Conservation (phyloP, 2,888 invertebrate genomes). For the Athrips mouffetella region DNA sequence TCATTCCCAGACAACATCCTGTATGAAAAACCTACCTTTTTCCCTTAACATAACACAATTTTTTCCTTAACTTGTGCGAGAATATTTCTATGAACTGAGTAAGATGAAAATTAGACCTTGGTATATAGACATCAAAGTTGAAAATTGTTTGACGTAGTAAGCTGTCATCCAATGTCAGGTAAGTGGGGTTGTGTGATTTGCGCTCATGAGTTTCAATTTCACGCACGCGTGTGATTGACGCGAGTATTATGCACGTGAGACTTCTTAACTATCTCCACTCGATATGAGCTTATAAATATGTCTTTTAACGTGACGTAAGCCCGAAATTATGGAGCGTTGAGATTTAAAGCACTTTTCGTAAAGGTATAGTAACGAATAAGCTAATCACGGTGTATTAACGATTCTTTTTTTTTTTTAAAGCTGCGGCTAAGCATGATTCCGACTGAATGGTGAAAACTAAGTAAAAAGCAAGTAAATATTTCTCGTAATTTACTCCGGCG, state of each 20-base stretch:
- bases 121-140: background rate
- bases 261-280: conserved; percentile 1
- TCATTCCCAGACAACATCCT: conserved; percentile 31
- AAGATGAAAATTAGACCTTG: background rate
- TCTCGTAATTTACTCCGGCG: conserved; percentile 30
- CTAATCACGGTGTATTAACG: background rate
- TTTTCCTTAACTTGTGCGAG: background rate
- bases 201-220: conserved; percentile 74
- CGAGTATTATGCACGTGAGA: conserved; percentile 57
- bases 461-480: conserved; percentile 52
- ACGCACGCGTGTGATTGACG: conserved; percentile 69
- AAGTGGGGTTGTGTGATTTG: conserved; percentile 57
- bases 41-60: background rate
- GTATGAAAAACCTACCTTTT: background rate
- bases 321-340: background rate
- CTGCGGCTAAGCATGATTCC: conserved; percentile 34
- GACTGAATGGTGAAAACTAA: conserved; percentile 50
- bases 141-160: background rate
- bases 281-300: conserved; percentile 3
- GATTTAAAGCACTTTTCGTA: background rate
- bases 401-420: conserved; percentile 12
- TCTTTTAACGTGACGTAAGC: conserved; percentile 5
- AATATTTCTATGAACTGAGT: background rate
- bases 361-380: background rate
- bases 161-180: conserved; percentile 1